A percentile compares a stretch with the other conserved stretches of the same genome.
Evolutionary conservation across 2,797 vertebrate genomes (phyloP).

Genomic region (Leptodactylus fallax): DNA sequence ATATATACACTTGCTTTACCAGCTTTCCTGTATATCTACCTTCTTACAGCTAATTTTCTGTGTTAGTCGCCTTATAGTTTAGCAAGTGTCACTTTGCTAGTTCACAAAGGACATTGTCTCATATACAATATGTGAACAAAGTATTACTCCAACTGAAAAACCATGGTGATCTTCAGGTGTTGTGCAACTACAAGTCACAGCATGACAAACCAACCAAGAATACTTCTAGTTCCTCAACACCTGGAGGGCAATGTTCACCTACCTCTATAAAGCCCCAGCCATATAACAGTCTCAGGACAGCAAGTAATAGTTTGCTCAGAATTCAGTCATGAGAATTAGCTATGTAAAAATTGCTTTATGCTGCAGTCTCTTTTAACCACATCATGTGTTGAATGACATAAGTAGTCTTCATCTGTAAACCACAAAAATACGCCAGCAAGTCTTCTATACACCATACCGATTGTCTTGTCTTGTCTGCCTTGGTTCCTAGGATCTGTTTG

Average conservation of each 20-base stretch:
- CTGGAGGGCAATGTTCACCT: neutral
- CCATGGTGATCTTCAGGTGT: neutral
- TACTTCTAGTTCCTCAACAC: neutral
- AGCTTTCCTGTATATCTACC: neutral
- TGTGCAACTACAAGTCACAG: slow-evolving; percentile 9
- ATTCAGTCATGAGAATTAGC: neutral
- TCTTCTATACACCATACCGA: slow-evolving; percentile 10
- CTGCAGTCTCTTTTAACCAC: neutral
- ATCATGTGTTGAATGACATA: neutral
- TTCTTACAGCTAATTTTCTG: neutral
- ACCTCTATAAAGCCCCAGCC: neutral
- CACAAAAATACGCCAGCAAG: neutral
- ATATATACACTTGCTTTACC: neutral
- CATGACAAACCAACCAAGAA: neutral
- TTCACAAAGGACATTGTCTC: neutral
- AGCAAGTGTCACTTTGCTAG: neutral
- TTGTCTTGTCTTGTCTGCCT: neutral
- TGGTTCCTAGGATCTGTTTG: slow-evolving; percentile 65
- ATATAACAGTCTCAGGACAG: neutral
- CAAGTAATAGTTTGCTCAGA: neutral
- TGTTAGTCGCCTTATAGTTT: neutral
- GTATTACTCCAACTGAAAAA: neutral
- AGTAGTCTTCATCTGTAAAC: slow-evolving; percentile 28
- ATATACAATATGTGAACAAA: neutral
- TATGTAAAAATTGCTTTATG: neutral